Evolutionary conservation across 2,797 vertebrate species (phyloP), one percentile per base, ranked within the genome.

Genomic region (Thamnophis elegans): DNA sequence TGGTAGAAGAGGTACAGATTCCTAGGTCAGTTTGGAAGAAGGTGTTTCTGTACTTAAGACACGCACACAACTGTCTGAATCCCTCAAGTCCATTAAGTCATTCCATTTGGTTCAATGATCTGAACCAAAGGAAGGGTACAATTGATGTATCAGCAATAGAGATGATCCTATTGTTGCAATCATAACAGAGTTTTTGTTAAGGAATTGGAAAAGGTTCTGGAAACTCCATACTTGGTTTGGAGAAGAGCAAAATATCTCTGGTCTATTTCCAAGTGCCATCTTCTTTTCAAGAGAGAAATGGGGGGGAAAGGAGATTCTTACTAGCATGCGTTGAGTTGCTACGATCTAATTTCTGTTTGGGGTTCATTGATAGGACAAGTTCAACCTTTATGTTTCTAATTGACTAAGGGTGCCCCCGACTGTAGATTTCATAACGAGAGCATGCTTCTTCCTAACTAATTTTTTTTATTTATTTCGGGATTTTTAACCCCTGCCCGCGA

Each of bases 381-480:
- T 62, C 90, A 86, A 93, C 2, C 51, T 26, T 82, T 14, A 92
- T 90, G 3, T 0, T 0, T 93, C 36, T 47, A 56, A 62, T 86
- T 32, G 53, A 54, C 18, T 13, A 58, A 36, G 54, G 18, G 36
- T 36, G 18, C 28, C 32, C 28, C 56, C 28, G 32, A 89, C 26
- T 60, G 95, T 89, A 93, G 95, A 95, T 89, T 53, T 14, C 58
- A 89, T 53, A 18, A 32, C 91, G 89, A 89, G 12, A 16, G 88
- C 12, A 1, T 5, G 16, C 58, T 90, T 2, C 60, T 11, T 56
- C 32, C 25, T 25, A 25, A 36, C 55, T 25, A 87, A 13, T 68
- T 92, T 93, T 85, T 92, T 93, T 53, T 58, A n/a, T 42, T 42
- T 22, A 36, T 53, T n/a, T 11, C 55, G 89, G 62, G 53, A 0